Evolutionary conservation across 92 coral and sea anemone genomes (phyloP), one percentile per base, ranked within the genome.

Genomic region (Porites cylindrica): DNA sequence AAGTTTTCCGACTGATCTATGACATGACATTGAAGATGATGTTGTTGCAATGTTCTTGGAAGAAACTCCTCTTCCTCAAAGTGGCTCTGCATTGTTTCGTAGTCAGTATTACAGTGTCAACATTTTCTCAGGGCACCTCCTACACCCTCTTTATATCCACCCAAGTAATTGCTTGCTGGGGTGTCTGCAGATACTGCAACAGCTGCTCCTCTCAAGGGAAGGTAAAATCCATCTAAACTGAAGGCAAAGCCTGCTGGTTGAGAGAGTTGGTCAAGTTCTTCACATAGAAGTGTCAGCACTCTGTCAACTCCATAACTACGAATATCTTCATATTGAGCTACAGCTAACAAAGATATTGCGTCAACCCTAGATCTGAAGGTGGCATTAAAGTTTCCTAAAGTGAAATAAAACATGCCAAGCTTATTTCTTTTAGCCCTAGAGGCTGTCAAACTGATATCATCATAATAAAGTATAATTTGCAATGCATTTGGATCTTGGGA

Each of bases 91-190:
- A 91, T 91, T 32, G 74, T 79, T 61, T 90, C 88, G 68, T 71
- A 90, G 77, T 70, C 66, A 43, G 87, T 47, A 16, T 86, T 82
- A 72, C 90, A 90, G 53, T 90, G 91, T 10, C 93, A 50, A 61
- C 93, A 90, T 90, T 86, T 90, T 43, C 82, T 74, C 56, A 86
- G 82, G 78, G 93, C 91, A 71, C 81, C 79, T 23, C 93, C 93
- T 6, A 90, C 90, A 69, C 81, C 85, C 70, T 72, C 90, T 70
- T 90, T 88, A 66, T 18, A 82, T 6, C 91, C 87, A 26, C 87
- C 51, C 61, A 70, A 14, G 71, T 80, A 68, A 66, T 84, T 78
- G 19, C 78, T 68, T 70, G 81, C 93, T 23, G 82, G 85, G 68
- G 93, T 90, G 77, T 90, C 93, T 51, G 82, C 93, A 73, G 83